Conservation (phyloP, 1,140 invertebrate genomes). For the Habropoda laboriosa region DNA sequence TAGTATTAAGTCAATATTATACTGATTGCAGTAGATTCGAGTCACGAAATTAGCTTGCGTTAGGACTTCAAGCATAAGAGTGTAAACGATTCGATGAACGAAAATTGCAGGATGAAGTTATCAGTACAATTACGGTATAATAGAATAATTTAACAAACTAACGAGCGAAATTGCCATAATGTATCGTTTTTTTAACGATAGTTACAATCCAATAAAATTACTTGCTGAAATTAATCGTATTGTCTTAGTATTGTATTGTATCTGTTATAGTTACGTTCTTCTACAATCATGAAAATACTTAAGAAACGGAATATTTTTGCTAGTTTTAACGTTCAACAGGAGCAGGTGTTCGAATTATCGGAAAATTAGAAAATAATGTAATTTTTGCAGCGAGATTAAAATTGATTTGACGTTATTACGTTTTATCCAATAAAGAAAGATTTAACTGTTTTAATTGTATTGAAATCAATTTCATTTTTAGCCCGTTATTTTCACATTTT, state of each 20-base stretch:
- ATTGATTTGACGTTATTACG: neutral
- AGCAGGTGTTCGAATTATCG: neutral
- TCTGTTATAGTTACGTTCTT: no score
- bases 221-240: neutral
- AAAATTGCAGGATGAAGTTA: constrained; percentile 41
- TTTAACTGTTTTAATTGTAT: neutral
- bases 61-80: neutral
- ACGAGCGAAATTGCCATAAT: constrained; percentile 10
- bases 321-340: neutral
- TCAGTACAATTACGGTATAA: constrained; percentile 33
- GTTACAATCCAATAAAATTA: neutral
- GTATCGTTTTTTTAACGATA: neutral
- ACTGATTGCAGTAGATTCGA: neutral
- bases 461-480: neutral
- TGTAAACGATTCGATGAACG: constrained; percentile 28
- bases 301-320: neutral
- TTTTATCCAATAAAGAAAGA: neutral
- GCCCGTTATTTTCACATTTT: neutral
- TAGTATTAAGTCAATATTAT: neutral
- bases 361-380: neutral
- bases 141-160: constrained; percentile 23
- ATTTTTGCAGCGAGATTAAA: neutral
- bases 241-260: no score
- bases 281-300: neutral
- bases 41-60: constrained; percentile 3